Percentiles rank a stretch among this genome's conserved stretches.
Evolutionary conservation across 2,797 vertebrate genomes (phyloP).

Genomic region (Nyctalus aviator): DNA sequence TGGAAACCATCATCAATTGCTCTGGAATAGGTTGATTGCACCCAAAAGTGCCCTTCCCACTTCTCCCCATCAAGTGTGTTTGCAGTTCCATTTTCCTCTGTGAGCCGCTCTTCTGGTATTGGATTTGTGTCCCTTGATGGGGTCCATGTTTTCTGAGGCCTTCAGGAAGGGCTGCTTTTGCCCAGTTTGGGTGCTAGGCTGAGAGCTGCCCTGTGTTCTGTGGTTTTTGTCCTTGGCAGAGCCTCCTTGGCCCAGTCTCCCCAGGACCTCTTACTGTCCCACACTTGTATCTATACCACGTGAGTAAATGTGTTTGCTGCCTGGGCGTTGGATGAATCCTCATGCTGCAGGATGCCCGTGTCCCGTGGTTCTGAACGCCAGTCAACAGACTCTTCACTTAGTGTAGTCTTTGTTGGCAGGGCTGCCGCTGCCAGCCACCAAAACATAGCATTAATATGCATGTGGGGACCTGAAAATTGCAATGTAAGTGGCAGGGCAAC

Average conservation of each 20-base stretch:
- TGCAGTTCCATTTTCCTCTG: background rate
- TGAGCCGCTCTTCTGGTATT: background rate
- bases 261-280: background rate
- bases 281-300: accelerated
- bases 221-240: background rate
- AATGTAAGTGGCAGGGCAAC: background rate
- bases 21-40: background rate
- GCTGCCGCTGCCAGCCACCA: background rate
- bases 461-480: slow-evolving; percentile 42
- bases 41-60: accelerated
- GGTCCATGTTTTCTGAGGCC: background rate
- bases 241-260: background rate
- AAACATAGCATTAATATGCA: slow-evolving; percentile 46
- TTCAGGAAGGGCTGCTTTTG: background rate
- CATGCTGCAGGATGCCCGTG: background rate
- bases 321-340: background rate
- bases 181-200: background rate
- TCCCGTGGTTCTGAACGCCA: background rate
- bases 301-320: background rate
- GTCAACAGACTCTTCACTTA: background rate
- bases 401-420: background rate
- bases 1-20: background rate
- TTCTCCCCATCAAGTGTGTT: accelerated
- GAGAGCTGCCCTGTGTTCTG: background rate
- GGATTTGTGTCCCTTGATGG: background rate